Conservation (phyloP, 2,797 vertebrate species). For the Schizothorax lantsangensis region DNA sequence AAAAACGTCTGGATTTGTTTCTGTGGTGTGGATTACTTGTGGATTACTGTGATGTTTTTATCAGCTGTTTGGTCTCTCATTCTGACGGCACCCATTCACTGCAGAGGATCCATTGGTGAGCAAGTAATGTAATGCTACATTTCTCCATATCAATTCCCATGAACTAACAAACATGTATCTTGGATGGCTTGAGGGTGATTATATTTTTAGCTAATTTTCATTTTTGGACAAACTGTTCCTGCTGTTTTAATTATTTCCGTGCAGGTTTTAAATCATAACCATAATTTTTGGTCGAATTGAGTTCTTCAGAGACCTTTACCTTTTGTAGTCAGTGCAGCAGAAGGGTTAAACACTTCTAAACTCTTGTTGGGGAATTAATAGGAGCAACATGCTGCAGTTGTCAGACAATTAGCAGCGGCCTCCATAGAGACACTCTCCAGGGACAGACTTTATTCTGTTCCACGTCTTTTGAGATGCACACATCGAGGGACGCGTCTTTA, state of each 20-base stretch:
- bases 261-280: background rate
- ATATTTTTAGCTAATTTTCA: background rate
- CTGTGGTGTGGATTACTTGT: background rate
- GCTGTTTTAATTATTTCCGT: background rate
- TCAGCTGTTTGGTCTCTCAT: background rate
- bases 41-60: background rate
- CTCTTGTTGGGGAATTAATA: conserved; percentile 75
- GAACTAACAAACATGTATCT: background rate
- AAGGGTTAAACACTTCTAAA: conserved; percentile 65
- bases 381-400: conserved; percentile 72
- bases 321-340: background rate
- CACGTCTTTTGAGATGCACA: conserved; percentile 26
- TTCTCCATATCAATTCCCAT: background rate
- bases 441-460: conserved; percentile 42
- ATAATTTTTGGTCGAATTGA: background rate
- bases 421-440: conserved; percentile 66
- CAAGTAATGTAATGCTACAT: background rate
- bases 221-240: background rate
- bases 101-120: background rate
- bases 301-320: background rate
- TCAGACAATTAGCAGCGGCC: conserved; percentile 68
- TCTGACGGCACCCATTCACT: background rate
- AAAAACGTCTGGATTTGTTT: background rate
- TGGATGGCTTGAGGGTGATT: background rate
- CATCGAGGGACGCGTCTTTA: conserved; percentile 12